Evolutionary conservation across 2,797 vertebrate genomes (phyloP).

Genomic region (Crax fasciolata): DNA sequence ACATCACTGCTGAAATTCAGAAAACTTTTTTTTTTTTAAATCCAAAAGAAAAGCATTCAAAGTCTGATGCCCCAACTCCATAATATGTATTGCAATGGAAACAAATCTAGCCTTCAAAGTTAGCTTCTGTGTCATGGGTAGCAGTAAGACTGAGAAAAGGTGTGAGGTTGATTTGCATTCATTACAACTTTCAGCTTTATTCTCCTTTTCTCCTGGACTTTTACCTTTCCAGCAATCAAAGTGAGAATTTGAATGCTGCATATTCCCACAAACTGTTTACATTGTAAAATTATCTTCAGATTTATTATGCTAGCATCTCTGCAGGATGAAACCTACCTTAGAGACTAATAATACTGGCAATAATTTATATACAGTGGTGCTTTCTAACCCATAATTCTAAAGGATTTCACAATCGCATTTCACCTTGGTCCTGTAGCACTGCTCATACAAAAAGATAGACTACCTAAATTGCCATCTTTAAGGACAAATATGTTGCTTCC

Average conservation of each 20-base stretch:
- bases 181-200: not conserved
- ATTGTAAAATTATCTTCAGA: not conserved
- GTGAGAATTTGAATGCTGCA: not conserved
- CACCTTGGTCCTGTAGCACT: not conserved
- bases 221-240: not conserved
- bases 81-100: not conserved
- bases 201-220: not conserved
- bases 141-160: not conserved
- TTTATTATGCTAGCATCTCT: slow-evolving; percentile 14
- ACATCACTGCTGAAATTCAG: not conserved
- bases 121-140: not conserved
- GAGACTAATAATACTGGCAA: not conserved
- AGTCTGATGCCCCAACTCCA: not conserved
- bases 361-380: not conserved
- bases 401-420: not conserved
- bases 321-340: not conserved
- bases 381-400: not conserved
- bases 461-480: slow-evolving; percentile 13
- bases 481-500: not conserved
- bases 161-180: not conserved
- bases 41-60: not conserved
- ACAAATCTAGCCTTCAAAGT: not conserved
- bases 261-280: slow-evolving; percentile 11
- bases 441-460: not conserved
- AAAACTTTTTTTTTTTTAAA: no score